Base-by-base conservation (phyloP, 2,888 invertebrate genomes). In the Mimas tiliae region DNA sequence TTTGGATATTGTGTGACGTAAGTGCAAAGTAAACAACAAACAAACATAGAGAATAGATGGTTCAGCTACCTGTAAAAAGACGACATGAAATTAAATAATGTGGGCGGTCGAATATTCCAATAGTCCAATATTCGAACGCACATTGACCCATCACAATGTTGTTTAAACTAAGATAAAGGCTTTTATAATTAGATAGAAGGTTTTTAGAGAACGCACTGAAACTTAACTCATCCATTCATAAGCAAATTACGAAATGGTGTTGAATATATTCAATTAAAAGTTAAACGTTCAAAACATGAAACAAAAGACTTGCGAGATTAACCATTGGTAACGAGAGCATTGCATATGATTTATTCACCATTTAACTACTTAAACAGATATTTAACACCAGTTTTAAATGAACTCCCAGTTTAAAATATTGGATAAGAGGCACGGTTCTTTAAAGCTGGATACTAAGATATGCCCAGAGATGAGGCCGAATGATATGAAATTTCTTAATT, bases 401-500 rank as follows among this genome's bases (percentile, higher is more conserved):
- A 80, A 62, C 83, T 72, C 16, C 50, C 11, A 12, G 21, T 14
- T 27, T 11, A 48, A 27, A 48, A 12, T 42, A 58, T 34, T 50
- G 11, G 3, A n/a, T 62, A 16, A n/a, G 6, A 42, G 14, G 42
- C 0, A 16, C 19, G 45, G 67, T 19, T 62, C 47, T 47, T 47
- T 14, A 68, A 53, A 63, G 51, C 27, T 27, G 58, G 67, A 72
- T 81, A 70, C 6, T 81, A 19, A 19, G 82, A 77, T 69, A 62
- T 74, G 68, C 64, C 73, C 72, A 69, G 67, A 89, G 90, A 90
- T 90, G 85, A 72, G 85, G 82, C 73, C 85, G 78, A 64, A 65
- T 74, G 90, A 90, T 90, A 90, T 84, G 70, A 80, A 81, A 83
- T 88, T 88, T 78, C 85, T 84, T 89, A 90, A 90, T 88, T 90